Base-by-base conservation (phyloP, 2,888 invertebrate genomes). In the Gari tellinella region DNA sequence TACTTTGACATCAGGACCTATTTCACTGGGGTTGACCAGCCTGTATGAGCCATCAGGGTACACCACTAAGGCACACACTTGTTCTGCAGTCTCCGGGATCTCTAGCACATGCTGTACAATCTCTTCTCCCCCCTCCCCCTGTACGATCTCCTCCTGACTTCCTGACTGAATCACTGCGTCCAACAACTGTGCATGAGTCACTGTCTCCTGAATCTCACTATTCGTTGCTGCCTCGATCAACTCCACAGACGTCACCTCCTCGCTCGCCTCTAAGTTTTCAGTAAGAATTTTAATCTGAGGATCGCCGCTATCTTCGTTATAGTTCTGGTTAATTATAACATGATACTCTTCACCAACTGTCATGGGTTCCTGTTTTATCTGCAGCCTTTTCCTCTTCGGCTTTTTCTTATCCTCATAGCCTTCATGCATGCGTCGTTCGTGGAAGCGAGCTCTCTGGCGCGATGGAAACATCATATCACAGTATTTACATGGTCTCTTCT, bases 51-150 rank as follows among this genome's bases (percentile, higher is more conserved):
- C 31, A 10, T 31, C 31, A 4, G 31, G 31, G 31, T 31, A 31
- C 5, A 31, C 5, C 5, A 31, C 31, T 10, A 31, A 10, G 4
- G 31, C 31, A 31, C 31, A 31, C 31, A 31, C 31, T 31, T 75
- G 69, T 62, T 75, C 65, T 0, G 75, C 65, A 41, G 65, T 65
- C 38, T 75, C 75, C 1, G 75, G 75, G 43, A 75, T 75, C 43
- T 75, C 75, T 2, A 75, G 55, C 5, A 75, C 46, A 40, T 75
- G 75, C 41, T 65, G 68, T 2, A 68, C 64, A 26, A 45, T 60
- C 14, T 68, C 64, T 1, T 14, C 48, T 7, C 45, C 45, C 8
- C 45, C 49, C 31, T 31, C 31, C 10, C 31, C 31, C 31, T 31
- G 31, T 31, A 31, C 31, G 7, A 4, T 17, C 7, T 21, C 12